phyloP scores from a whole-genome alignment of 2,113 vertebrate genomes.

The Cavia aperea region DNA sequence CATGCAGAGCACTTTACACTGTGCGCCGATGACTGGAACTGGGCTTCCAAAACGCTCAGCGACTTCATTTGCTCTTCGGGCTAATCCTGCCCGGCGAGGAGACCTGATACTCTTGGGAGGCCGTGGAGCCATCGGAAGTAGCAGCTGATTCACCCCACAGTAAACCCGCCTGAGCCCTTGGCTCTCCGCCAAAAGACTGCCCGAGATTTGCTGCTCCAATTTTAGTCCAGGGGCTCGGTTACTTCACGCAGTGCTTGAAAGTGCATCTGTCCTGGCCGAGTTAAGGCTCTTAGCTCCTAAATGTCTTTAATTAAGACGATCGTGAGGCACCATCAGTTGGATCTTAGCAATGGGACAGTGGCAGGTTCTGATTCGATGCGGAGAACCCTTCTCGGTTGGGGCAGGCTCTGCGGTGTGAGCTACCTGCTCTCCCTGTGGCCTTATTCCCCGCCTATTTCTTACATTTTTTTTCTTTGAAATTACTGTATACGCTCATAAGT shows the following conservation, averaged over 20 bases:
- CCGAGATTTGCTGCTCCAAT: constrained; percentile 54
- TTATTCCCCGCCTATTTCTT: constrained; percentile 26
- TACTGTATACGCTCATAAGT: constrained; percentile 19
- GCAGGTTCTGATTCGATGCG: background rate
- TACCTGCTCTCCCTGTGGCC: background rate
- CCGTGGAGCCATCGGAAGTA: constrained; percentile 53
- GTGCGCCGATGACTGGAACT: constrained; percentile 37
- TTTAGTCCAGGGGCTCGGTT: constrained; percentile 44
- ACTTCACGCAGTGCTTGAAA: constrained; percentile 24
- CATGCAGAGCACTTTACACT: constrained; percentile 27
- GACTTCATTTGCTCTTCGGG: constrained; percentile 46
- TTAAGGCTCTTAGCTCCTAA: background rate
- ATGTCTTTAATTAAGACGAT: constrained; percentile 45
- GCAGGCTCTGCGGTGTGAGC: background rate
- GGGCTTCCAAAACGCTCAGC: constrained; percentile 41
- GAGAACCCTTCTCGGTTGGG: background rate
- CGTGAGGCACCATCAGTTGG: background rate
- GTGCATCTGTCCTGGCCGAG: background rate
- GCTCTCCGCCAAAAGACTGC: constrained; percentile 51
- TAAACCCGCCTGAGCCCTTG: constrained; percentile 60
- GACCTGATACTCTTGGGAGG: constrained; percentile 56
- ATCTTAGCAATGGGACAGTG: constrained; percentile 27
- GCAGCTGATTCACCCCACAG: constrained; percentile 65
- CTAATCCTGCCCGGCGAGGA: constrained; percentile 40
- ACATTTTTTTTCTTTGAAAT: background rate